These are phyloP conservation scores for Lathamus discolor DNA, from an alignment of 2,113 vertebrate species.

Conservation along the genomic window DNA sequence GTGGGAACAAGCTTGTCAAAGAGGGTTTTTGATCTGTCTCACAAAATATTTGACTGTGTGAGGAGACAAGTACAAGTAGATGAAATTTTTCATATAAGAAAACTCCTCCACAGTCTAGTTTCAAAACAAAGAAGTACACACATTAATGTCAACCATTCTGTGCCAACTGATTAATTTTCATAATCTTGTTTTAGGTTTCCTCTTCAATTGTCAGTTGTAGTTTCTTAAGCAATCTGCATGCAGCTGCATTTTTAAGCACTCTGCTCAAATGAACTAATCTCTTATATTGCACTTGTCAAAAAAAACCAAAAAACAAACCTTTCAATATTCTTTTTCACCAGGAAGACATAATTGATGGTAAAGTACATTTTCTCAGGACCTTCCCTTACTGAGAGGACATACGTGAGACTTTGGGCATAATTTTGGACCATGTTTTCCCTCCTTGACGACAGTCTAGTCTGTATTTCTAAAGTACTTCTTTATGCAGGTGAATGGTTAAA, in stretches of 20 bases:
- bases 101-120: constrained; percentile 66
- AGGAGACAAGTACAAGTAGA: constrained; percentile 63
- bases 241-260: constrained; percentile 41
- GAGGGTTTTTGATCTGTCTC: constrained; percentile 65
- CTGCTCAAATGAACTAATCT: constrained; percentile 31
- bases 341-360: neutral
- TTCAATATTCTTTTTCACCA: neutral
- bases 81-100: constrained; percentile 51
- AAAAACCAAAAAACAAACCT: neutral
- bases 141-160: constrained; percentile 57
- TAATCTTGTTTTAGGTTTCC: constrained; percentile 58
- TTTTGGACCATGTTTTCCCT: constrained; percentile 59
- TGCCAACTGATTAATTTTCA: constrained; percentile 56
- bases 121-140: constrained; percentile 66
- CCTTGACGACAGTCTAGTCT: constrained; percentile 76
- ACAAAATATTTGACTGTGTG: constrained; percentile 64
- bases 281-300: neutral
- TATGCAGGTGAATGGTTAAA: constrained; percentile 56
- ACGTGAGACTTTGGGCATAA: constrained; percentile 78
- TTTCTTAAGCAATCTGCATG: constrained; percentile 46
- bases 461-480: constrained; percentile 66
- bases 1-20: constrained; percentile 64
- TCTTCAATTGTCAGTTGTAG: constrained; percentile 54
- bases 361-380: constrained; percentile 38
- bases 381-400: constrained; percentile 78